Percentiles rank a stretch among this genome's conserved stretches.
Evolutionary conservation across 1,140 invertebrate species (phyloP).

Genomic region (Heliconius hewitsoni): DNA sequence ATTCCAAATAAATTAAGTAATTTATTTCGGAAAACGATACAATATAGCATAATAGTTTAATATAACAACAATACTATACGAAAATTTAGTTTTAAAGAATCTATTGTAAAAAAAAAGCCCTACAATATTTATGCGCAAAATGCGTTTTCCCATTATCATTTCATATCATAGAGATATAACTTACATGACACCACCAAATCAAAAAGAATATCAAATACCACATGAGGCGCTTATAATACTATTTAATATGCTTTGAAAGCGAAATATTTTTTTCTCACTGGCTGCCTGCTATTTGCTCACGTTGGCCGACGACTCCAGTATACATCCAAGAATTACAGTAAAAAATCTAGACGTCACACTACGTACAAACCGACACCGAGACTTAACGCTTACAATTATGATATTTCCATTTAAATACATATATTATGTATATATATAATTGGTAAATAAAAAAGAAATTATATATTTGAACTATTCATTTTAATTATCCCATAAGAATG

Average conservation of each 20-base stretch:
- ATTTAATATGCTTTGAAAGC: slow-evolving; percentile 49
- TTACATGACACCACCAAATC: slow-evolving; percentile 49
- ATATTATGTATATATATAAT: not conserved
- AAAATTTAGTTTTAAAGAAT: slow-evolving; percentile 62
- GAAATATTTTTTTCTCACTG: slow-evolving; percentile 44
- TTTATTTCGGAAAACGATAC: slow-evolving; percentile 80
- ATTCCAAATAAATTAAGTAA: slow-evolving; percentile 72
- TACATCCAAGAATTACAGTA: slow-evolving; percentile 22
- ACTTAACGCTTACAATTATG: slow-evolving; percentile 6
- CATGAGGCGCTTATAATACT: slow-evolving; percentile 44
- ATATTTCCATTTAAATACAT: not conserved
- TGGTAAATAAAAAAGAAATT: not conserved
- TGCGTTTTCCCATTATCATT: slow-evolving; percentile 51
- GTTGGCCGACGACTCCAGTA: slow-evolving; percentile 18
- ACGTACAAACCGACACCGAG: slow-evolving; percentile 21
- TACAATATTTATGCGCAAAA: slow-evolving; percentile 50
- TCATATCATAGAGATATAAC: slow-evolving; percentile 40
- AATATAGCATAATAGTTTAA: slow-evolving; percentile 78
- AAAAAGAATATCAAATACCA: slow-evolving; percentile 39
- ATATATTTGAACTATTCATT: slow-evolving; percentile 2
- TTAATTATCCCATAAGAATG: not conserved
- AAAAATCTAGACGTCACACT: slow-evolving; percentile 31
- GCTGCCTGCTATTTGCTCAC: slow-evolving; percentile 32
- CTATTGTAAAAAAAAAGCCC: slow-evolving; percentile 58
- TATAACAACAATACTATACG: slow-evolving; percentile 76